Evolutionary conservation across 2,888 invertebrate genomes (phyloP), one percentile per base, ranked within the genome.

Genomic region (Sipha maydis): DNA sequence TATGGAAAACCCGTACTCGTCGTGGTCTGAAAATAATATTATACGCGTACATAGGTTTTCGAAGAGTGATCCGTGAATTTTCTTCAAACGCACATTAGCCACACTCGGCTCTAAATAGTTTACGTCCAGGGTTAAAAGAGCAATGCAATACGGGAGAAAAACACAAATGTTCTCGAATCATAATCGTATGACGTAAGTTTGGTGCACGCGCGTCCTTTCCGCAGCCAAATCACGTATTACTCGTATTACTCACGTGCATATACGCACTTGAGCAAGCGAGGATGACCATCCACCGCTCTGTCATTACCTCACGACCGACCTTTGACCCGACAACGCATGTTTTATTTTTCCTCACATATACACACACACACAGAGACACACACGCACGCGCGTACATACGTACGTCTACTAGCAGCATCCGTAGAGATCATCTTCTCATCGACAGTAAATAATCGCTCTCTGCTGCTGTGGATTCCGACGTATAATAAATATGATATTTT

Each of bases 251-350:
- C 21, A 48, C 38, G 9, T 11, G n/a, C 34, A 19, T 21, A 34
- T 34, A 34, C 34, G 34, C 14, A 14, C 21, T 34, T 34, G 34
- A 34, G 34, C 34, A 34, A 34, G 9, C 79, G 56, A 71, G n/a
- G 56, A 83, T 83, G 83, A 83, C 83, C 83, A 34, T 54, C 83
- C 83, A 21, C 54, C 48, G 69, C 71, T 48, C 73, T 31, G 71
- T 83, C 83, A 83, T 83, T 83, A 73, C 73, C 54, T 83, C 83
- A 83, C 71, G 73, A 54, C 48, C 83, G 83, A 83, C 83, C 83
- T 83, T 34, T n/a, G n/a, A 25, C 73, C 69, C 48, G 14, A 71
- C 48, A 48, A 54, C 28, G 28, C 17, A 25, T 34, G 83, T 83
- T 83, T 83, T 83, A 73, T 82, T 69, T 69, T 79, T n/a, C 61